Conservation (phyloP, 2,888 invertebrate species). For the Limulus polyphemus region DNA sequence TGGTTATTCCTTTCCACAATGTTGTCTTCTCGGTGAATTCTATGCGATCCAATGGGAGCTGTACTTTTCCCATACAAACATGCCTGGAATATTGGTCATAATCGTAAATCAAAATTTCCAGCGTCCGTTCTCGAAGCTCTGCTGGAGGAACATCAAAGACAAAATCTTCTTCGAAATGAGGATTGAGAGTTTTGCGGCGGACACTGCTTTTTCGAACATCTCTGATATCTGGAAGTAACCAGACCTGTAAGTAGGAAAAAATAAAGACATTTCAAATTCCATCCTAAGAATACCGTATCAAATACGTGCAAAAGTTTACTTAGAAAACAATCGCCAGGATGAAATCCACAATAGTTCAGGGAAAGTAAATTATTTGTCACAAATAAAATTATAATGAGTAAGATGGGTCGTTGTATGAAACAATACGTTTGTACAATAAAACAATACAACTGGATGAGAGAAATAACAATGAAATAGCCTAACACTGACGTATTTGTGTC, state of each 20-base stretch:
- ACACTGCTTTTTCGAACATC: constrained; percentile 49
- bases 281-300: background rate
- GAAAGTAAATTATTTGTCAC: too few species aligned
- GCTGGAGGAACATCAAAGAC: constrained; percentile 46
- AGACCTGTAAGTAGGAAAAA: constrained; percentile 22
- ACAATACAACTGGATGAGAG: too few species aligned
- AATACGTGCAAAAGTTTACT: background rate
- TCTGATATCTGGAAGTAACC: constrained; percentile 38
- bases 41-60: constrained; percentile 45
- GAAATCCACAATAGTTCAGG: too few species aligned
- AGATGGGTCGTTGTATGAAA: too few species aligned
- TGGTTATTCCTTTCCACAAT: constrained; percentile 45
- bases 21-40: constrained; percentile 46
- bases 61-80: constrained; percentile 50
- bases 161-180: constrained; percentile 55
- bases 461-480: too few species aligned
- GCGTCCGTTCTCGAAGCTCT: constrained; percentile 41
- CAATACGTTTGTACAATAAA: too few species aligned
- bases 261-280: background rate
- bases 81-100: constrained; percentile 51
- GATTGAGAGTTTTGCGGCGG: constrained; percentile 51
- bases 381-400: too few species aligned
- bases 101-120: constrained; percentile 52
- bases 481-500: too few species aligned
- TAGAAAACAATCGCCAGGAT: background rate